Base-by-base conservation (phyloP, 1,140 invertebrate species). In the Streblospio benedicti region DNA sequence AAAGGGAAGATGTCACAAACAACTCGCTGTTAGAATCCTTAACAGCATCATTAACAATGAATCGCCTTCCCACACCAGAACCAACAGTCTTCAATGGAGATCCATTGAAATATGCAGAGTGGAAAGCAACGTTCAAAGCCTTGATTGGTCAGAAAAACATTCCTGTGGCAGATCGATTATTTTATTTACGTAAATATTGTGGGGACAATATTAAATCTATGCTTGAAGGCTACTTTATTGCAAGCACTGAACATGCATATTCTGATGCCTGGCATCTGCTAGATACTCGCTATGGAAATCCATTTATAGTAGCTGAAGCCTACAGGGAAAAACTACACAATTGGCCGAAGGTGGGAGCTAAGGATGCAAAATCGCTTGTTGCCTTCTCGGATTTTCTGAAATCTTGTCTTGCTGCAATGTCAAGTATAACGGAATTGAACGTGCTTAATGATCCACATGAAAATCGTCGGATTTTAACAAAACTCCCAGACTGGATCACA, bases 401-500 rank as follows among this genome's bases (percentile, higher is more conserved):
- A 12, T 65, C 66, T 25, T 66, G 65, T 54, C 28, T 49, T 27
- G 31, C 57, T 6, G 66, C 65, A 16, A 63, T 54, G 58, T 32
- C 44, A 5, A 30, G 16, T 3, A 58, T 62, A 20, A 20, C 20
- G 16, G 43, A 49, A 33, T 47, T 63, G 0, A 43, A 55, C 18
- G 32, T 66, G 30, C 60, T 68, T 3, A 57, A 68, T 49, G 65
- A 68, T 41, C 33, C 47, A 5, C n/a, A 58, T n/a, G 65, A 67
- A 54, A 67, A 67, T 31, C 33, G 57, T 12, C 61, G 65, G 33
- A 56, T 67, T 23, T 45, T 65, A 49, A 5, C 38, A 16, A 67
- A 63, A 45, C 47, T 68, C 4, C 63, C 67, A 1, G 65, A 67
- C 14, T 67, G 65, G 67, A 20, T 67, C 28, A 54, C 64, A 2